Conservation (phyloP, 2,888 invertebrate genomes). For the Laspeyria flexula region DNA sequence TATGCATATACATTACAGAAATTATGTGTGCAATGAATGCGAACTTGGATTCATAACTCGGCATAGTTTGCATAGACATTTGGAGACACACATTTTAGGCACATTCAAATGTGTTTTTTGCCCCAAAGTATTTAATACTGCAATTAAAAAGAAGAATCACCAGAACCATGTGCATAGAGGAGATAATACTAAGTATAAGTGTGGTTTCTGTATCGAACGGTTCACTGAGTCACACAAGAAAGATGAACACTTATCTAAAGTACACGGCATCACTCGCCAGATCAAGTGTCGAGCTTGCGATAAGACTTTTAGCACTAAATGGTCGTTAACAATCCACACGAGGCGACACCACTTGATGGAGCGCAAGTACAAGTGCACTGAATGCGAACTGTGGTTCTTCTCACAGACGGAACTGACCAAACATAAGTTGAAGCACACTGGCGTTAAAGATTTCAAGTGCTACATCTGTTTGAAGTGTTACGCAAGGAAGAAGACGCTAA, state of each 20-base stretch:
- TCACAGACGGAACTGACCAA: conserved; percentile 13
- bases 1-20: conserved; percentile 63
- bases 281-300: conserved; percentile 43
- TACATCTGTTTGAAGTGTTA: conserved; percentile 29
- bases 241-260: conserved; percentile 18
- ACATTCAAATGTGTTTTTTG: background rate
- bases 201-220: conserved; percentile 16
- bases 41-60: conserved; percentile 32
- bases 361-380: conserved; percentile 20
- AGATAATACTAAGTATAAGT: conserved; percentile 34
- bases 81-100: conserved; percentile 27
- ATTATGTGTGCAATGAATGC: conserved; percentile 60
- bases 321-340: conserved; percentile 20
- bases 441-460: conserved; percentile 24
- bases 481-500: conserved; percentile 27
- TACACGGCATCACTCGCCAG: conserved; percentile 16
- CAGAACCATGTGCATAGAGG: background rate
- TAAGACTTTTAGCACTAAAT: conserved; percentile 25
- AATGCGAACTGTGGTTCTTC: conserved; percentile 33
- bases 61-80: conserved; percentile 1
- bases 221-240: conserved; percentile 19
- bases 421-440: conserved; percentile 39
- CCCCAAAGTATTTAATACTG: background rate
- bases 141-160: background rate
- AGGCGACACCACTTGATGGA: conserved; percentile 37